Evolutionary conservation across 1,140 invertebrate species (phyloP), one percentile per base, ranked within the genome.

Genomic region (Helicoverpa zea): DNA sequence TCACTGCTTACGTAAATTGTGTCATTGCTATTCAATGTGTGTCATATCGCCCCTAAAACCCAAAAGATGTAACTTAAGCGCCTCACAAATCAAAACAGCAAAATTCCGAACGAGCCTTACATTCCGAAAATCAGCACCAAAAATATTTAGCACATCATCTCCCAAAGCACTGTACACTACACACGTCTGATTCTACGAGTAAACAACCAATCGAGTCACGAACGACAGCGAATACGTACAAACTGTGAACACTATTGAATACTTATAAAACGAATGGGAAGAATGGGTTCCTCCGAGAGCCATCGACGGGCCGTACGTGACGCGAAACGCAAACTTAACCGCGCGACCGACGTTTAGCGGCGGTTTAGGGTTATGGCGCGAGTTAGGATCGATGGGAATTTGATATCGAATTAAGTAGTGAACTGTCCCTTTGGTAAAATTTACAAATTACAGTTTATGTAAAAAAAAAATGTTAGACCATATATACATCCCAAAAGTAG

Each of bases 231-330:
- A 61, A 76, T 76, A 61, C 56, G 79, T 63, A 83, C 81, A 83
- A 79, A 81, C 68, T 78, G 80, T 79, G 73, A 81, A 81, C 83
- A 84, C 83, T 81, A 85, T 87, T 87, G 83, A 85, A 86, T 84
- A 84, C 81, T 85, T 85, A 86, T 84, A 86, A 86, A 85, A 81
- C 80, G 82, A 81, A 84, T 78, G 82, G 81, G 80, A 81, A 81
- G 79, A 84, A 81, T 64, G 79, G 78, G 78, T 59, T 83, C 83
- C 81, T 76, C 61, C 1, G 85, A 87, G 83, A 79, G 80, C 85
- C 84, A 88, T 88, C 81, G 82, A 84, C 79, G 85, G 63, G 52
- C 3, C 16, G 70, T 78, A 88, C 87, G 87, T 88, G 87, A 88
- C 64, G 74, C 80, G 85, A 84, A 87, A 87, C 80, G 78, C 64